Percentiles rank a stretch among this genome's conserved stretches.
These are phyloP conservation scores for Altica lythri DNA, from an alignment of 2,888 invertebrate genomes.

Conservation along the genomic window DNA sequence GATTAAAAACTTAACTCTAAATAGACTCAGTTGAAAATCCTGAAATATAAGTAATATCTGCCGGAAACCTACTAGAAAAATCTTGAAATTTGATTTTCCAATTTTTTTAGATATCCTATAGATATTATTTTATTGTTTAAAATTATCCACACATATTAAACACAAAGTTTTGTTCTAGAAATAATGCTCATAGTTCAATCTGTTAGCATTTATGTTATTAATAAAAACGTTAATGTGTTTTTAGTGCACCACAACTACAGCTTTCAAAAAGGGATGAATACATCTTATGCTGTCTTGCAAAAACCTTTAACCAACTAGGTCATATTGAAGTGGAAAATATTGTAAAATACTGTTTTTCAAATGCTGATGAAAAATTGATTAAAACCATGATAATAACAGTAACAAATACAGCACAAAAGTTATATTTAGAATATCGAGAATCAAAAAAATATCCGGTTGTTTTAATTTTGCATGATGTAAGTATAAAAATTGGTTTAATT, in stretches of 20 bases:
- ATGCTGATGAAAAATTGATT: slow-evolving; percentile 55
- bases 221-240: slow-evolving; percentile 11
- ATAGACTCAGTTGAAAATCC: no score
- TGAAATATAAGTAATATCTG: no score
- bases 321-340: slow-evolving; percentile 55
- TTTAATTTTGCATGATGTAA: slow-evolving; percentile 72
- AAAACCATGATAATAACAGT: slow-evolving; percentile 55
- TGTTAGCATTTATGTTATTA: background rate
- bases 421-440: slow-evolving; percentile 55
- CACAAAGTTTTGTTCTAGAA: no score
- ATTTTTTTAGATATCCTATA: no score
- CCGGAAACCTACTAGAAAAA: no score
- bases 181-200: no score
- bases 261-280: slow-evolving; percentile 49
- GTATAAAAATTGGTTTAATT: slow-evolving; percentile 16
- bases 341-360: slow-evolving; percentile 52
- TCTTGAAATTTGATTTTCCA: no score
- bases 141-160: no score
- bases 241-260: slow-evolving; percentile 30
- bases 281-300: slow-evolving; percentile 57
- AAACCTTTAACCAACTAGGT: slow-evolving; percentile 52
- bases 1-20: no score
- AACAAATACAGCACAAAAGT: slow-evolving; percentile 56
- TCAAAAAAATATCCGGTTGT: slow-evolving; percentile 64
- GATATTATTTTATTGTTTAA: no score